A percentile compares a stretch with the other conserved stretches of the same genome.
Evolutionary conservation across 1,140 invertebrate species (phyloP).

Genomic region (Drosophila asahinai): DNA sequence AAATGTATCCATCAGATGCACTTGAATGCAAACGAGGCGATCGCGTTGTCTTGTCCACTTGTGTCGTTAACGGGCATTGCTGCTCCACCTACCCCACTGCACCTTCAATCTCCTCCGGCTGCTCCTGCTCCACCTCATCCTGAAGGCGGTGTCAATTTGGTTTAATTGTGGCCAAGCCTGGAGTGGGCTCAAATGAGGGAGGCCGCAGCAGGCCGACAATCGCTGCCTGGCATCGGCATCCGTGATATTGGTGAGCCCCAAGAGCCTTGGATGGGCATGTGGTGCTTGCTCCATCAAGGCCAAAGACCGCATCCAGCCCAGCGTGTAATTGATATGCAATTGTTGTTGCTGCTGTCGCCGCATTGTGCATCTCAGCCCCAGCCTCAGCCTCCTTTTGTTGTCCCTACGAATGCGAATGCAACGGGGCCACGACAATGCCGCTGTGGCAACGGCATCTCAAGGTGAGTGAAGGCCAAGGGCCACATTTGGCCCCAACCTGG

Average conservation of each 20-base stretch:
- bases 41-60: slow-evolving; percentile 52
- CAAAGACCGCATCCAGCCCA: slow-evolving; percentile 47
- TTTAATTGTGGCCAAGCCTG: slow-evolving; percentile 68
- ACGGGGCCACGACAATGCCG: slow-evolving; percentile 40
- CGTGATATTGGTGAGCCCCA: slow-evolving; percentile 33
- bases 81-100: slow-evolving; percentile 4
- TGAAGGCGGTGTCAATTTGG: slow-evolving; percentile 66
- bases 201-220: slow-evolving; percentile 16
- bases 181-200: slow-evolving; percentile 35
- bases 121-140: slow-evolving; percentile 6
- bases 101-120: neutral
- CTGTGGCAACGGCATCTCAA: slow-evolving; percentile 74
- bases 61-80: slow-evolving; percentile 56
- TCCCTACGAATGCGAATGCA: slow-evolving; percentile 29
- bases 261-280: slow-evolving; percentile 43
- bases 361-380: slow-evolving; percentile 29
- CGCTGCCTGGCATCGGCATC: slow-evolving; percentile 49
- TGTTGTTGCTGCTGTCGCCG: slow-evolving; percentile 35
- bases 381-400: slow-evolving; percentile 16
- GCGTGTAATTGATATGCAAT: slow-evolving; percentile 64
- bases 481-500: slow-evolving; percentile 66
- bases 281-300: slow-evolving; percentile 43
- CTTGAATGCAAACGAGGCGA: slow-evolving; percentile 46
- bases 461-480: slow-evolving; percentile 85
- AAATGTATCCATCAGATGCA: slow-evolving; percentile 40